A percentile compares a stretch with the other conserved stretches of the same genome.
Conservation (phyloP, 1,140 invertebrate species). For the Popillia japonica region DNA sequence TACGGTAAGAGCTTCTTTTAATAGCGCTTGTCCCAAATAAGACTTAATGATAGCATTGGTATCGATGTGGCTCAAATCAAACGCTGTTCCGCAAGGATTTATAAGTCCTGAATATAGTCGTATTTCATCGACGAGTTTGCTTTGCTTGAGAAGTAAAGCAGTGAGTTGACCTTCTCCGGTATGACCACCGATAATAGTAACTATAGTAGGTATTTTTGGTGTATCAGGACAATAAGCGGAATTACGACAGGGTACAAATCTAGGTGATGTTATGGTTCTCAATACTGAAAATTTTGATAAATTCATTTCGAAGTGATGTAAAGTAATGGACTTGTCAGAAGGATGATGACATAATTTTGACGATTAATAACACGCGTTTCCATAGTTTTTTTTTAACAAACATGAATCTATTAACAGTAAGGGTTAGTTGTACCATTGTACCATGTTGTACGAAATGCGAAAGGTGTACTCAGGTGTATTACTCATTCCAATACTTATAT, state of each 20-base stretch:
- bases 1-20: constrained; percentile 63
- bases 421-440: too few species aligned
- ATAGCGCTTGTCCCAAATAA: constrained; percentile 76
- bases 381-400: background rate
- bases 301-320: background rate
- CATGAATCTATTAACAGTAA: too few species aligned
- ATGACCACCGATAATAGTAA: constrained; percentile 38
- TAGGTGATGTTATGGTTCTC: background rate
- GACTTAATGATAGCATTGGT: constrained; percentile 85
- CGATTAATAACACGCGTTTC: background rate
- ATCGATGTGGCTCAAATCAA: constrained; percentile 96
- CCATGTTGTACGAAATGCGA: too few species aligned
- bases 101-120: constrained; percentile 85
- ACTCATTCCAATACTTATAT: too few species aligned
- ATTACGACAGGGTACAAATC: background rate
- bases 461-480: too few species aligned
- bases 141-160: constrained; percentile 91
- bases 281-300: constrained; percentile 17
- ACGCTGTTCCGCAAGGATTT: constrained; percentile 92
- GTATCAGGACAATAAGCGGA: background rate
- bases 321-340: constrained; percentile 7
- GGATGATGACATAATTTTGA: background rate
- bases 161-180: constrained; percentile 22
- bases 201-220: background rate
- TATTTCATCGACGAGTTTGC: constrained; percentile 80